phyloP scores from a whole-genome alignment of 2,113 vertebrate genomes.

The Clinocottus analis region DNA sequence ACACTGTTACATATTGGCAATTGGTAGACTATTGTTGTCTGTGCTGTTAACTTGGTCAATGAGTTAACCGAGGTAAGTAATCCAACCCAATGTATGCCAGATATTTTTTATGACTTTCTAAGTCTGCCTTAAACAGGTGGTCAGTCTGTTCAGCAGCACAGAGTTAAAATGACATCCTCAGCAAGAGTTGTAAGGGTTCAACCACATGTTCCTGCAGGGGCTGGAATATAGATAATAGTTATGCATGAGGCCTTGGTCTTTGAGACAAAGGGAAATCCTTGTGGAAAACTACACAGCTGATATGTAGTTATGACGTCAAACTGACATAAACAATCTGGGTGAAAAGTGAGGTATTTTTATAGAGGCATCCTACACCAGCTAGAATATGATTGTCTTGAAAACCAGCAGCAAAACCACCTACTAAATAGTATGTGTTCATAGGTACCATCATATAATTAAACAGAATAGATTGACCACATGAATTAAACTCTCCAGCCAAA shows the following conservation, averaged over 20 bases:
- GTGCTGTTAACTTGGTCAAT: background rate
- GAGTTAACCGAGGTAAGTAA: background rate
- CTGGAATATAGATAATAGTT: slow-evolving; percentile 78
- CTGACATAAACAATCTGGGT: slow-evolving; percentile 1
- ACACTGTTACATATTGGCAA: background rate
- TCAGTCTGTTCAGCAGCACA: slow-evolving; percentile 74
- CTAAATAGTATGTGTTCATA: background rate
- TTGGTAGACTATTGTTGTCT: background rate
- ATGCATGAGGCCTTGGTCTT: slow-evolving; percentile 59
- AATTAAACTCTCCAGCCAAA: background rate
- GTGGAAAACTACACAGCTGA: slow-evolving; percentile 6
- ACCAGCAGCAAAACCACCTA: background rate
- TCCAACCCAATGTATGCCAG: slow-evolving; percentile 17
- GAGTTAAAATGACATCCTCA: slow-evolving; percentile 84
- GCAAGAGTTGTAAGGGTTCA: slow-evolving; percentile 81
- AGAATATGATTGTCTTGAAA: background rate
- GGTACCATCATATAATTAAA: background rate
- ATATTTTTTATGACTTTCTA: slow-evolving; percentile 45
- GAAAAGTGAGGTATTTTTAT: background rate
- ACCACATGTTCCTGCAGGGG: slow-evolving; percentile 80
- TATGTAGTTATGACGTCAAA: slow-evolving; percentile 25
- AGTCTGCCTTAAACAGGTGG: slow-evolving; percentile 83
- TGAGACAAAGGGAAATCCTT: slow-evolving; percentile 62
- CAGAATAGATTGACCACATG: background rate
- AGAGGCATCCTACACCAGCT: background rate